Evolutionary conservation across 2,113 vertebrate species (phyloP), one percentile per base, ranked within the genome.

Genomic region (Percopsis transmontana): DNA sequence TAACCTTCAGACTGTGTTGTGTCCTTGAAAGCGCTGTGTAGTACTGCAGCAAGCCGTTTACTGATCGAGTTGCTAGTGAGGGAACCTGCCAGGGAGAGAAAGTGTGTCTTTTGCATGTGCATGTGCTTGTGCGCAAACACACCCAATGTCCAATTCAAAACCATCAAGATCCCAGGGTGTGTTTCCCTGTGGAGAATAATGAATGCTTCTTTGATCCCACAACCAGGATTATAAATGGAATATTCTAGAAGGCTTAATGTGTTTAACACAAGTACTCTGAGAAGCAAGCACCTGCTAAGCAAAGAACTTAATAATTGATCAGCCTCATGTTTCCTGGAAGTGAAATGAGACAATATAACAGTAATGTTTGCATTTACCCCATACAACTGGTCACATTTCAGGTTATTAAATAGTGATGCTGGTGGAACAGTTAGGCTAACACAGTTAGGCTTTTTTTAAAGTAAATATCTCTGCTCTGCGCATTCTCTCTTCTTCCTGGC

Each of bases 211-310:
- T 47, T 14, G 1, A 39, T 56, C 62, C 76, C 23, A 24, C n/a
- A 52, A 48, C 72, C 75, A 38, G 5, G 47, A 62, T 76, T 82
- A 73, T 80, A 76, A 85, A 82, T 70, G 71, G 66, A 83, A 79
- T 76, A 81, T 81, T 81, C 20, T 68, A 76, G 70, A 58, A 62
- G 52, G 50, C 62, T 39, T 12, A n/a, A 47, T 65, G 56, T 58
- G 39, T 82, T 88, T 85, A 88, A 89, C 67, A 72, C 82, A 82
- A 87, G n/a, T 72, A 74, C 77, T 72, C 78, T 16, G 0, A 67
- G 64, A 80, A 69, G 70, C 84, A 87, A 87, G 76, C 83, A 88
- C 77, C 82, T 78, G 69, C 72, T 83, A 77, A 82, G 77, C 77
- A 79, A 62, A 67, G 70, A 63, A 62, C 72, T 85, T 2, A 86